phyloP scores from a whole-genome alignment of 53 echinoderm and acorn worm species.

The Pentamera pediparva region DNA sequence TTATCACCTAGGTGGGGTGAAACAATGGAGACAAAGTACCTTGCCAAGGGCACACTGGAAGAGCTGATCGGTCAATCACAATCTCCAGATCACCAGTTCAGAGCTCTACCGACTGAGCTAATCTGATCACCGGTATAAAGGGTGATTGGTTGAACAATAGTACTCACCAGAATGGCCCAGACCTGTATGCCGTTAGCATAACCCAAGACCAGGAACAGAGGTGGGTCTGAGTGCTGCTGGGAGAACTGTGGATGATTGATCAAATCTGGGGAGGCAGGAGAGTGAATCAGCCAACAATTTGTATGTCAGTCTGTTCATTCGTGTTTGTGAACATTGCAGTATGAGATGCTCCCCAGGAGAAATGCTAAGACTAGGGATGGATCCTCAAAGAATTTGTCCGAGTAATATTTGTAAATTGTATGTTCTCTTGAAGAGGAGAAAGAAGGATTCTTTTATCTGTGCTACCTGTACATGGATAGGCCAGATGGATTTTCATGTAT shows the following conservation, averaged over 20 bases:
- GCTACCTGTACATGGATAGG: too few species aligned
- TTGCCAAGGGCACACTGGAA: background rate
- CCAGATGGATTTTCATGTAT: too few species aligned
- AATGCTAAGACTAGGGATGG: too few species aligned
- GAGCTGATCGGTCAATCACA: background rate
- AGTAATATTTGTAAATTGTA: too few species aligned
- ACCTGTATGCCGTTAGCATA: constrained; percentile 94
- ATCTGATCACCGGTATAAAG: too few species aligned
- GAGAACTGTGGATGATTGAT: constrained; percentile 28
- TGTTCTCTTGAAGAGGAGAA: too few species aligned
- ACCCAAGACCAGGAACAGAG: constrained; percentile 78
- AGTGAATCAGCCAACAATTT: background rate
- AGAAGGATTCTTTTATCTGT: too few species aligned
- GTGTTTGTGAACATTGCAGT: too few species aligned
- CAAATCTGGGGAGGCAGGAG: background rate
- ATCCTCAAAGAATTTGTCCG: too few species aligned
- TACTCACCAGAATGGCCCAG: constrained; percentile 91
- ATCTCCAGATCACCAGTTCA: background rate
- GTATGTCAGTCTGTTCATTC: background rate
- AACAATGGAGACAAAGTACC: background rate
- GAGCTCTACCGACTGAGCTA: background rate
- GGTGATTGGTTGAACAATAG: too few species aligned
- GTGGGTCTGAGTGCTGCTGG: constrained; percentile 61
- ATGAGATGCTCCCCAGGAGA: too few species aligned
- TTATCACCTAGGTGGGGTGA: background rate